Conservation (phyloP, 2,888 invertebrate species). For the Tribolium freemani region DNA sequence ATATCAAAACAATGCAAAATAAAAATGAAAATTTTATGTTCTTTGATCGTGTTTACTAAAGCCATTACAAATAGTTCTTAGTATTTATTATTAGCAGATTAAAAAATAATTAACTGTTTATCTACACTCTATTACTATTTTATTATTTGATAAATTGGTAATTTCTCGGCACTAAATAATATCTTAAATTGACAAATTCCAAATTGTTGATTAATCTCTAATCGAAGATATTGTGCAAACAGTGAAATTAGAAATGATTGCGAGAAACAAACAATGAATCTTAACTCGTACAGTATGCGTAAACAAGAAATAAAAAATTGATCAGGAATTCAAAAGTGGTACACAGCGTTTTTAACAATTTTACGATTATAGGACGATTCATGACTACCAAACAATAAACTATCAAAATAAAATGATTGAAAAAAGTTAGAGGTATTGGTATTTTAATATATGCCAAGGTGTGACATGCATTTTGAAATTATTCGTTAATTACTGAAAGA, state of each 20-base stretch:
- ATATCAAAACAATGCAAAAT: too few relatives aligned
- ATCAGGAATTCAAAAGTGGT: background rate
- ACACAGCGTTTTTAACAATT: background rate
- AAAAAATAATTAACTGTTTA: too few relatives aligned
- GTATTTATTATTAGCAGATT: too few relatives aligned
- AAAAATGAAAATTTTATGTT: too few relatives aligned
- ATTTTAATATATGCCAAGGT: too few relatives aligned
- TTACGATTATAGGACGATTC: background rate
- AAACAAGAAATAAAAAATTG: background rate
- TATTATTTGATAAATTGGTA: background rate
- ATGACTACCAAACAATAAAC: background rate
- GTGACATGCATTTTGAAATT: too few relatives aligned
- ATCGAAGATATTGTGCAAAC: background rate
- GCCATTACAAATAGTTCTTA: too few relatives aligned
- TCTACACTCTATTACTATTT: background rate
- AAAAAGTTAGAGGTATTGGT: too few relatives aligned
- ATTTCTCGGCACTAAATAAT: background rate
- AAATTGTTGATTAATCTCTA: background rate
- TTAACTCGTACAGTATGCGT: background rate
- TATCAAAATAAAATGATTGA: too few relatives aligned
- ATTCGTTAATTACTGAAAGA: too few relatives aligned
- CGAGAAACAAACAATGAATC: background rate
- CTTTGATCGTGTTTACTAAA: too few relatives aligned
- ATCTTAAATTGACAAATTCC: background rate
- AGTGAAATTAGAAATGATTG: background rate